phyloP scores from a whole-genome alignment of 2,888 invertebrate species.

The Trisateles emortualis region DNA sequence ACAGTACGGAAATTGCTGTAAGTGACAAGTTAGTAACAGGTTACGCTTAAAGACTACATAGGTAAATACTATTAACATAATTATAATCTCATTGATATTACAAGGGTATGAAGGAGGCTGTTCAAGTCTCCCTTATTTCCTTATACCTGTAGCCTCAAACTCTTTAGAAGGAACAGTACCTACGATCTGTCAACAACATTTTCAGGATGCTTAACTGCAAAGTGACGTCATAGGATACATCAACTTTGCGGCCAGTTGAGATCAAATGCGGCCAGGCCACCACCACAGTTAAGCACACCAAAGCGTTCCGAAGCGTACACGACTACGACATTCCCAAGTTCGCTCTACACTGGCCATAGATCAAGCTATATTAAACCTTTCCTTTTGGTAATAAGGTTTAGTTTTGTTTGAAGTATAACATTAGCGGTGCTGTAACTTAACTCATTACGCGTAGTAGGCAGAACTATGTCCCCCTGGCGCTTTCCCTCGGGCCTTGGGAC shows the following conservation, averaged over 20 bases:
- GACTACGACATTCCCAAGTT: slow-evolving; percentile 38
- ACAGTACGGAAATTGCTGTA: too few species aligned
- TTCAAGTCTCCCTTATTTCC: too few species aligned
- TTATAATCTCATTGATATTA: too few species aligned
- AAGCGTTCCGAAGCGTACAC: slow-evolving; percentile 36
- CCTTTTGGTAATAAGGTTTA: slow-evolving; percentile 16
- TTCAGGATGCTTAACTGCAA: too few species aligned
- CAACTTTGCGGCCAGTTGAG: slow-evolving; percentile 6
- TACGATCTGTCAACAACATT: too few species aligned
- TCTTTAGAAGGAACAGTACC: too few species aligned
- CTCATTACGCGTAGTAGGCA: slow-evolving; percentile 57
- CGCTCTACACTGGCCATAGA: slow-evolving; percentile 12
- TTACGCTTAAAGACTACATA: too few species aligned
- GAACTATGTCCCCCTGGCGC: slow-evolving; percentile 53
- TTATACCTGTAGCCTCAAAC: too few species aligned
- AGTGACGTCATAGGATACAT: slow-evolving; percentile 28
- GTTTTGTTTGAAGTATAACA: slow-evolving; percentile 8
- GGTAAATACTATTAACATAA: too few species aligned
- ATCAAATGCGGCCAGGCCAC: slow-evolving; percentile 13
- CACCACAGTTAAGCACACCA: slow-evolving; percentile 29
- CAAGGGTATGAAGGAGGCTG: too few species aligned
- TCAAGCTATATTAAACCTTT: slow-evolving; percentile 4
- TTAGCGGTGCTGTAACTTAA: slow-evolving; percentile 45
- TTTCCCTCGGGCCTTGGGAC: slow-evolving; percentile 50
- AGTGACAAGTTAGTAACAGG: too few species aligned